These are phyloP conservation scores for Tigriopus japonicus DNA, from an alignment of 1,140 invertebrate genomes.

Conservation along the genomic window DNA sequence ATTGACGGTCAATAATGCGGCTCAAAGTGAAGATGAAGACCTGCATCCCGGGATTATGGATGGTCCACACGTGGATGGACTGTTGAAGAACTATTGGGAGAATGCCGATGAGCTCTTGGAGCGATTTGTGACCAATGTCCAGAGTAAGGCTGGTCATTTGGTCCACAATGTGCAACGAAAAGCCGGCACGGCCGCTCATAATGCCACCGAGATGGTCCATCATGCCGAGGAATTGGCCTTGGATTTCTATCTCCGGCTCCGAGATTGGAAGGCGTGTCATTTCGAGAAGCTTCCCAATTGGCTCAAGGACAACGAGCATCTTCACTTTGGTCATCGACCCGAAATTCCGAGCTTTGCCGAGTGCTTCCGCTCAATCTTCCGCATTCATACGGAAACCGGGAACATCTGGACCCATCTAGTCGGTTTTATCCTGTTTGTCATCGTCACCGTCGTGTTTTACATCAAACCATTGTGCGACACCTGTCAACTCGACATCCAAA, in stretches of 20 bases:
- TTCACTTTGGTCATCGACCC: slow-evolving; percentile 37
- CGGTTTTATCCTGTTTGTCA: slow-evolving; percentile 19
- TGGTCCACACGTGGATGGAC: too few relatives aligned
- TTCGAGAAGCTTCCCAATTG: slow-evolving; percentile 33
- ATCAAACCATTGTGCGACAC: slow-evolving; percentile 7
- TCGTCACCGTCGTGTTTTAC: slow-evolving; percentile 10
- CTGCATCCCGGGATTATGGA: too few relatives aligned
- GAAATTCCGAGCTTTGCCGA: slow-evolving; percentile 36
- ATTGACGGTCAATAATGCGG: too few relatives aligned
- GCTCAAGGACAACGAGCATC: slow-evolving; percentile 43
- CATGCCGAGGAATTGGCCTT: not conserved
- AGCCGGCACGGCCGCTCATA: too few relatives aligned
- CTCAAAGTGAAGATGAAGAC: too few relatives aligned
- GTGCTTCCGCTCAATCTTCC: slow-evolving; percentile 42
- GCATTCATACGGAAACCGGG: slow-evolving; percentile 42
- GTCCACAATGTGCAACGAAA: too few relatives aligned
- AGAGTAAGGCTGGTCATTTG: too few relatives aligned
- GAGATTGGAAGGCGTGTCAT: slow-evolving; percentile 22
- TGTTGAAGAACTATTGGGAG: not conserved
- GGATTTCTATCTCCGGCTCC: not conserved
- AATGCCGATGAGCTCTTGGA: slow-evolving; percentile 8
- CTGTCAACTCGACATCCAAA: slow-evolving; percentile 3
- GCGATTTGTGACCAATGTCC: not conserved
- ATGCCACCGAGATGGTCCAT: not conserved
- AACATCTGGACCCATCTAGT: slow-evolving; percentile 48